Evolutionary conservation across 2,797 vertebrate genomes (phyloP).

Genomic region (Lindbergichthys nudifrons): DNA sequence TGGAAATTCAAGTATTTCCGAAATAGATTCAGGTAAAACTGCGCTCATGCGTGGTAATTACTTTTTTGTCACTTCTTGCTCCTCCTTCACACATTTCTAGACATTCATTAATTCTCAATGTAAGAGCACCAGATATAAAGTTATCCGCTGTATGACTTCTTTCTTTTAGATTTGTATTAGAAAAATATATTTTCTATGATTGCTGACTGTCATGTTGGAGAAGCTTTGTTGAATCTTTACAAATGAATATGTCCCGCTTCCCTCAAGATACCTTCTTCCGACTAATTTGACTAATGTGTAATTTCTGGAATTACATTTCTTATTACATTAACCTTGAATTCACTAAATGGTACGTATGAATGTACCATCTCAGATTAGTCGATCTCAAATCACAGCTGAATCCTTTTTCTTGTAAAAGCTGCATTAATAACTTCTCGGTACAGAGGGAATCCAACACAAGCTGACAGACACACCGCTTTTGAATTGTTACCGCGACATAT

Average conservation of each 20-base stretch:
- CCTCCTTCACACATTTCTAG: neutral
- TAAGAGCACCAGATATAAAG: neutral
- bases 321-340: neutral
- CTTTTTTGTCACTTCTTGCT: neutral
- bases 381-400: neutral
- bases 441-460: slow-evolving; percentile 1
- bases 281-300: neutral
- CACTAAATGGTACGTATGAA: neutral
- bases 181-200: neutral
- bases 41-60: neutral
- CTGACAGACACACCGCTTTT: neutral
- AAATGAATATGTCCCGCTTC: neutral
- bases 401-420: neutral
- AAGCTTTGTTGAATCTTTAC: neutral
- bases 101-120: neutral
- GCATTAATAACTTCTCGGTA: slow-evolving; percentile 1
- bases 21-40: slow-evolving; percentile 1
- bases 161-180: neutral
- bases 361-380: neutral
- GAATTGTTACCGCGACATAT: neutral
- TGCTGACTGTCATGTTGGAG: neutral
- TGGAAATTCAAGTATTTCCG: neutral
- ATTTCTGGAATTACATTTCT: neutral
- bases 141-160: neutral
- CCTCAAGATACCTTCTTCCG: neutral